These are phyloP conservation scores for Rhinichthys osculus DNA, from an alignment of 2,797 vertebrate genomes.

Conservation along the genomic window DNA sequence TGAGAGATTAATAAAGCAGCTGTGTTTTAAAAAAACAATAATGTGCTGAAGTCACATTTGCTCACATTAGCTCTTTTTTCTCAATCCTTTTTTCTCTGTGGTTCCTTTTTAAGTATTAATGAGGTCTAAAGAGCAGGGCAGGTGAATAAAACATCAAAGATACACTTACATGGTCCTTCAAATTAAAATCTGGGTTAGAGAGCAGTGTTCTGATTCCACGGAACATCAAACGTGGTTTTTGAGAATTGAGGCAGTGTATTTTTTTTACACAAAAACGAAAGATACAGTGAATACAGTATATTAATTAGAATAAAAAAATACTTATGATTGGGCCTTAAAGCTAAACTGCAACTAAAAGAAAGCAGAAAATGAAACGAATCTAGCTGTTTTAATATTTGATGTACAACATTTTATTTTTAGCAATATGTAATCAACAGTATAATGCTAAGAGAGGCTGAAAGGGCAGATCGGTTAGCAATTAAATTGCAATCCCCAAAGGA, in stretches of 20 bases:
- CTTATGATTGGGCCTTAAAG: not conserved
- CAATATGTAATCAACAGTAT: conserved; percentile 1
- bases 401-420: not conserved
- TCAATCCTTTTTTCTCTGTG: conserved; percentile 29
- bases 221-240: conserved; percentile 52
- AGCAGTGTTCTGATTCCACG: conserved; percentile 43
- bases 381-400: conserved; percentile 30
- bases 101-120: conserved; percentile 54
- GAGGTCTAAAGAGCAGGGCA: conserved; percentile 54
- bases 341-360: not conserved
- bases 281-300: not conserved
- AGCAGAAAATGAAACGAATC: not conserved
- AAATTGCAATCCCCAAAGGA: conserved; percentile 3
- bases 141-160: conserved; percentile 63
- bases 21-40: conserved; percentile 5
- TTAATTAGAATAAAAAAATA: conserved; percentile 1
- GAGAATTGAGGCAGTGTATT: conserved; percentile 9
- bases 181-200: conserved; percentile 51
- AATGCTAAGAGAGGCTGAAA: not conserved
- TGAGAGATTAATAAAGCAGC: conserved; percentile 1
- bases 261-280: conserved; percentile 29
- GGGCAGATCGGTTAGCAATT: not conserved
- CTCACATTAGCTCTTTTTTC: conserved; percentile 35
- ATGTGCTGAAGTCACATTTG: conserved; percentile 26
- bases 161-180: conserved; percentile 43